Evolutionary conservation across 2,888 invertebrate species (phyloP).

Genomic region (Idaea aversata): DNA sequence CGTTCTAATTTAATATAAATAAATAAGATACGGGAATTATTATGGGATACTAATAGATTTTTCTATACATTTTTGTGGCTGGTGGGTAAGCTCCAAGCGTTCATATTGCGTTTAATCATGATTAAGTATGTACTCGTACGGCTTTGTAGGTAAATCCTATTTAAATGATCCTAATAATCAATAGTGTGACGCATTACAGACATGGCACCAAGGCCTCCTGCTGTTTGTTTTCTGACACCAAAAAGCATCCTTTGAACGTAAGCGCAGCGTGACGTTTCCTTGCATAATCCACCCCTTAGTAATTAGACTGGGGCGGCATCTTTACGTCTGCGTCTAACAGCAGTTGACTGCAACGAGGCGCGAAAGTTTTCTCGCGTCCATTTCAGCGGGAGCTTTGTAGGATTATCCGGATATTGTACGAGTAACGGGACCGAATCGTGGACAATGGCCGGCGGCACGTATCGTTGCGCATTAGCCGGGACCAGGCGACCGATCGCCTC

Average conservation of each 20-base stretch:
- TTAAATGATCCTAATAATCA: constrained; percentile 33
- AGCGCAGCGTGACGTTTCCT: constrained; percentile 56
- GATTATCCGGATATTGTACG: constrained; percentile 71
- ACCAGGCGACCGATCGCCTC: constrained; percentile 55
- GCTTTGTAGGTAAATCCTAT: constrained; percentile 33
- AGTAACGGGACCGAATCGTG: constrained; percentile 59
- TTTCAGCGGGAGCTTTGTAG: constrained; percentile 67
- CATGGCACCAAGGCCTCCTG: constrained; percentile 45
- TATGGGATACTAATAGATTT: too few species aligned
- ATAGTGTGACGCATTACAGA: constrained; percentile 23
- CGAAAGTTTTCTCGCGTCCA: constrained; percentile 68
- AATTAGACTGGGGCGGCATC: constrained; percentile 63
- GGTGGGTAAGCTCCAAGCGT: background rate
- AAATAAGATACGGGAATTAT: too few species aligned
- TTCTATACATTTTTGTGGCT: too few species aligned
- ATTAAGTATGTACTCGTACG: background rate
- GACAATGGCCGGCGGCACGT: constrained; percentile 62
- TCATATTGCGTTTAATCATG: background rate
- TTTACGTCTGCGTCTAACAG: constrained; percentile 55
- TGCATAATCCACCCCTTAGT: constrained; percentile 64
- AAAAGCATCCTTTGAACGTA: constrained; percentile 51
- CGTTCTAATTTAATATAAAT: too few species aligned
- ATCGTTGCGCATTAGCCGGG: constrained; percentile 74
- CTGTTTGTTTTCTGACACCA: constrained; percentile 67
- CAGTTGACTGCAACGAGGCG: constrained; percentile 71